Evolutionary conservation across 2,888 invertebrate species (phyloP).

Genomic region (Isoperla grammatica): DNA sequence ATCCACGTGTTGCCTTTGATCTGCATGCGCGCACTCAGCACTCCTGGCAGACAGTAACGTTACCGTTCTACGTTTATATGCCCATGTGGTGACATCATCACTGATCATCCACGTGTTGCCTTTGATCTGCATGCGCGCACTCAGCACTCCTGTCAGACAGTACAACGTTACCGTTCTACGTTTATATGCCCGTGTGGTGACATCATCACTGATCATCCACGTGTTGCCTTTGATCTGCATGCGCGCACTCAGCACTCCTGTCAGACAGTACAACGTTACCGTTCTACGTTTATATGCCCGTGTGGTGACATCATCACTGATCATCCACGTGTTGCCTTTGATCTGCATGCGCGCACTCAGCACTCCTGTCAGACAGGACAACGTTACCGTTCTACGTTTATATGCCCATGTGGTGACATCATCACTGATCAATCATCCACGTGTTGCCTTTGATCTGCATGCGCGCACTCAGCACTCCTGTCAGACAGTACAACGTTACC

Average conservation of each 20-base stretch:
- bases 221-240: constrained; percentile 90
- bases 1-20: constrained; percentile 90
- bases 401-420: too few relatives aligned
- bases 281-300: too few relatives aligned
- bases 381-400: too few relatives aligned
- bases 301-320: too few relatives aligned
- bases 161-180: too few relatives aligned
- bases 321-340: constrained; percentile 87
- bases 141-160: constrained; percentile 56
- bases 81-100: too few relatives aligned
- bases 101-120: constrained; percentile 92
- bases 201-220: too few relatives aligned
- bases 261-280: too few relatives aligned
- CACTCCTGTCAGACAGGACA: constrained; percentile 48
- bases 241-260: constrained; percentile 70
- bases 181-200: too few relatives aligned
- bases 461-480: constrained; percentile 70
- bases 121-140: constrained; percentile 81
- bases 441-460: constrained; percentile 90
- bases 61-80: too few relatives aligned
- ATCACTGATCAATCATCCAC: too few relatives aligned
- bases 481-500: too few relatives aligned
- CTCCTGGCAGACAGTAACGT: constrained; percentile 46
- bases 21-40: constrained; percentile 82
- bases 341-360: constrained; percentile 86